phyloP scores from a whole-genome alignment of 1,140 invertebrate genomes.

The Lerema accius region DNA sequence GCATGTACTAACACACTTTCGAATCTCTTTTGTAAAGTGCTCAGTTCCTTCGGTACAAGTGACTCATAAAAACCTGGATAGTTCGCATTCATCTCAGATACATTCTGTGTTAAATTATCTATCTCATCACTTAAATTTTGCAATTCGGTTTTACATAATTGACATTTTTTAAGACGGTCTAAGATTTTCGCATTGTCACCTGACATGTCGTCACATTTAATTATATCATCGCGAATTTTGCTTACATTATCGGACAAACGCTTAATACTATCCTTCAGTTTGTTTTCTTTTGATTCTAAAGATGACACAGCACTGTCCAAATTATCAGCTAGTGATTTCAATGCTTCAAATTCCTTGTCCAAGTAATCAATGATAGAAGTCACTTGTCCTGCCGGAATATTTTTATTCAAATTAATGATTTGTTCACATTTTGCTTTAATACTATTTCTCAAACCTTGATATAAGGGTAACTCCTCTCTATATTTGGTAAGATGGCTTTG shows the following conservation, averaged over 20 bases:
- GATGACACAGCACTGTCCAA: constrained; percentile 88
- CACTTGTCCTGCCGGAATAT: constrained; percentile 87
- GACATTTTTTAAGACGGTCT: constrained; percentile 89
- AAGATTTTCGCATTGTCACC: constrained; percentile 94
- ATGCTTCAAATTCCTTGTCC: constrained; percentile 90
- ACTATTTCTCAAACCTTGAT: constrained; percentile 89
- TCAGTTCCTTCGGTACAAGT: constrained; percentile 90
- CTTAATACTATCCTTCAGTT: constrained; percentile 88
- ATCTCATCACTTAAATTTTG: constrained; percentile 86
- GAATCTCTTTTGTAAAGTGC: constrained; percentile 89
- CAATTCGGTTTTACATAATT: constrained; percentile 88
- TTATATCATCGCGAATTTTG: constrained; percentile 91
- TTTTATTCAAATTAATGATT: constrained; percentile 90
- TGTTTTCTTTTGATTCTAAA: constrained; percentile 89
- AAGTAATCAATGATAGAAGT: constrained; percentile 87
- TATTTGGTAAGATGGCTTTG: constrained; percentile 91
- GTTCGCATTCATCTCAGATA: constrained; percentile 88
- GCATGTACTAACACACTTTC: constrained; percentile 89
- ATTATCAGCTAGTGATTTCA: constrained; percentile 88
- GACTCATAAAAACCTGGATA: constrained; percentile 92
- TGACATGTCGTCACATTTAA: constrained; percentile 95
- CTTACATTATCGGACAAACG: constrained; percentile 86
- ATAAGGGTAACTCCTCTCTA: constrained; percentile 91
- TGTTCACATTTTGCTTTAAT: constrained; percentile 92
- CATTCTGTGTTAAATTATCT: constrained; percentile 86